Conservation (phyloP, 1,140 invertebrate species). For the Hypsibius dujardini region DNA sequence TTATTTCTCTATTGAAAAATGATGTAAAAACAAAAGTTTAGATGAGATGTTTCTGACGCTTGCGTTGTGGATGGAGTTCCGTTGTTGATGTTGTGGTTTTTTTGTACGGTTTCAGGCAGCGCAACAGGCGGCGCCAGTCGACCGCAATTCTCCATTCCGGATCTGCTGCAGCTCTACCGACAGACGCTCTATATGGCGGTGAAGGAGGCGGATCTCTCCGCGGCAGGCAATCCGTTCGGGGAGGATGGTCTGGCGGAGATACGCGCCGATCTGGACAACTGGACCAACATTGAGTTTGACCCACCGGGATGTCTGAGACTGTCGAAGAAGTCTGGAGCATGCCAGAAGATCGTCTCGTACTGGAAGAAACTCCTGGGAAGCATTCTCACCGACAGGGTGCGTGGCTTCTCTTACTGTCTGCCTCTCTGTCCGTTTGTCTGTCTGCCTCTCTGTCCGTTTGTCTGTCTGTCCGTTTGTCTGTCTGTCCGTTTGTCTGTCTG, state of each 20-base stretch:
- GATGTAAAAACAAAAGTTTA: too few species aligned
- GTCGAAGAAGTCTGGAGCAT: neutral
- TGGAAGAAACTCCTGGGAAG: slow-evolving; percentile 14
- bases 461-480: too few species aligned
- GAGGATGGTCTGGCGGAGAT: neutral
- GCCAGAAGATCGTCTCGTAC: slow-evolving; percentile 6
- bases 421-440: too few species aligned
- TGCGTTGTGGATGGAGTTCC: too few species aligned
- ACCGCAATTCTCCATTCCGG: neutral
- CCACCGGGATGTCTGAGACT: slow-evolving; percentile 7
- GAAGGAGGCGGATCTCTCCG: slow-evolving; percentile 1
- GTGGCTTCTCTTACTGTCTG: too few species aligned
- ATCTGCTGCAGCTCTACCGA: slow-evolving; percentile 15
- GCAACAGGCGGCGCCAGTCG: too few species aligned
- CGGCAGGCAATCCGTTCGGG: neutral
- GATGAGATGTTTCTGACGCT: too few species aligned
- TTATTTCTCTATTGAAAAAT: too few species aligned
- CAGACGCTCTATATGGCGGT: neutral
- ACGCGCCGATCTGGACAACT: neutral
- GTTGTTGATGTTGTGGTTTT: too few species aligned
- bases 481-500: too few species aligned
- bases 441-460: too few species aligned
- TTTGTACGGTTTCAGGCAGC: too few species aligned
- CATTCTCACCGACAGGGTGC: neutral
- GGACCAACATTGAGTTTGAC: neutral